Evolutionary conservation across 2,888 invertebrate genomes (phyloP).

Genomic region (Escarpia spicata): DNA sequence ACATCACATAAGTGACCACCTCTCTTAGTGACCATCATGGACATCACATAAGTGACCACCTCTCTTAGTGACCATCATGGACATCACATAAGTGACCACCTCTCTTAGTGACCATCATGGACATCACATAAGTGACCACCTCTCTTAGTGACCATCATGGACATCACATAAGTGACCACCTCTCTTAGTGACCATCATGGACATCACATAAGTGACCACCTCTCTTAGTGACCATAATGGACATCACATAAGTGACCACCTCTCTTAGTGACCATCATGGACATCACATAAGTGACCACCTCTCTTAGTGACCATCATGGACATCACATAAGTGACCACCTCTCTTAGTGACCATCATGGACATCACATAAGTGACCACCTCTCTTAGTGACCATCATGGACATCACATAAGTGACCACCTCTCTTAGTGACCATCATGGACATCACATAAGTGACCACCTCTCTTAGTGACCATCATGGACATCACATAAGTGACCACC

Average conservation of each 20-base stretch:
- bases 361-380: not conserved
- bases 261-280: not conserved
- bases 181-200: too few species aligned
- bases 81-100: not conserved
- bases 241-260: slow-evolving; percentile 51
- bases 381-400: not conserved
- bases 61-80: not conserved
- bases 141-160: too few species aligned
- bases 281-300: not conserved
- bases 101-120: not conserved
- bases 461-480: too few species aligned
- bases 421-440: too few species aligned
- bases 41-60: slow-evolving; percentile 51
- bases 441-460: too few species aligned
- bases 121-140: too few species aligned
- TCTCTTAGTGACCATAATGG: slow-evolving; percentile 32
- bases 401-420: too few species aligned
- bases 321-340: slow-evolving; percentile 51
- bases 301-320: slow-evolving; percentile 45
- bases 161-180: too few species aligned
- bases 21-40: slow-evolving; percentile 45
- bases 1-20: not conserved
- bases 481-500: too few species aligned
- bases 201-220: too few species aligned
- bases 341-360: not conserved